Evolutionary conservation across 35 echinoderm and acorn worm genomes (phyloP).

Genomic region (Holothuria glaberrima): DNA sequence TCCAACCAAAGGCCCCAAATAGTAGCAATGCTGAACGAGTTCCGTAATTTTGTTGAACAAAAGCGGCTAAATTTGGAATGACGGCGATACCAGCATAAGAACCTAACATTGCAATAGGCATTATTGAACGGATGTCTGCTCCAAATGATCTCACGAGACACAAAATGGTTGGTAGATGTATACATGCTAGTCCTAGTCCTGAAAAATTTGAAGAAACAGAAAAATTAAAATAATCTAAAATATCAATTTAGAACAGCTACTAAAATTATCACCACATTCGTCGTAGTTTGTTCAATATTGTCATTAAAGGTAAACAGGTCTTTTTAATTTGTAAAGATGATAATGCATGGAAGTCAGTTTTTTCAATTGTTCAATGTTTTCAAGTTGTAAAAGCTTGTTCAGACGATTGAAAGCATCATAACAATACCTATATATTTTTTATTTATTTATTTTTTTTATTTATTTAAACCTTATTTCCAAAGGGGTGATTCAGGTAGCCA

Average conservation of each 20-base stretch:
- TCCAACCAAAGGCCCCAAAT: constrained; percentile 13
- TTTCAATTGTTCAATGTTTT: too few species aligned
- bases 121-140: background rate
- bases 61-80: background rate
- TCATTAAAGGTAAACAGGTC: background rate
- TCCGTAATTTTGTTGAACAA: background rate
- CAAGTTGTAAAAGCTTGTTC: too few species aligned
- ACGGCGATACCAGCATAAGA: constrained; percentile 10
- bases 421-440: too few species aligned
- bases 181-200: constrained; percentile 30
- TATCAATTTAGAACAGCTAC: too few species aligned
- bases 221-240: background rate
- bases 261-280: background rate
- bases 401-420: background rate
- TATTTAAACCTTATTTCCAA: too few species aligned
- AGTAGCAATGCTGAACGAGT: constrained; percentile 1
- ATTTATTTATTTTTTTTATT: too few species aligned
- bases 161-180: constrained; percentile 21
- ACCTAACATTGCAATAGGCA: constrained; percentile 33
- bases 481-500: too few species aligned
- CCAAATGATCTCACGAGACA: constrained; percentile 6
- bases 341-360: too few species aligned
- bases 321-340: background rate
- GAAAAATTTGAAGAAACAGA: background rate
- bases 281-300: background rate